These are phyloP conservation scores for Rhadinocentrus ornatus DNA, from an alignment of 2,797 vertebrate species.

Conservation along the genomic window DNA sequence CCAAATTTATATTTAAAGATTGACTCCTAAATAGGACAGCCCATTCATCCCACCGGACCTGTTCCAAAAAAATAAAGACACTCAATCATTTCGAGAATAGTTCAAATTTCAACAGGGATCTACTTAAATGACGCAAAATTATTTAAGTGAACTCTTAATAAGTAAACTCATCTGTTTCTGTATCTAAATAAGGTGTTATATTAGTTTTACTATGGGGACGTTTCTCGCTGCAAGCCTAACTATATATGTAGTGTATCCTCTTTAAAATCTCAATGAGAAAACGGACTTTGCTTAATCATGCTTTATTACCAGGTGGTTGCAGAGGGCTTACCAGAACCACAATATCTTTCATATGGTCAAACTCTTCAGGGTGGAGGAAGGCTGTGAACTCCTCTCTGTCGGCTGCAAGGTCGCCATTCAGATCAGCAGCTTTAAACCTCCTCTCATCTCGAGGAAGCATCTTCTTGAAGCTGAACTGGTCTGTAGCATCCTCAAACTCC, in stretches of 20 bases:
- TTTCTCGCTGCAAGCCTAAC: neutral
- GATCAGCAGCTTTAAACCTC: constrained; percentile 90
- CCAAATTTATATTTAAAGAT: constrained; percentile 77
- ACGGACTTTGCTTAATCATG: neutral
- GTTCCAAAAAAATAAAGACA: constrained; percentile 51
- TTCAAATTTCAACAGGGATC: constrained; percentile 55
- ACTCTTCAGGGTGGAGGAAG: constrained; percentile 97
- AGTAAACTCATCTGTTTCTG: constrained; percentile 19
- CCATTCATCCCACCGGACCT: constrained; percentile 57
- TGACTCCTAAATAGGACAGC: constrained; percentile 59
- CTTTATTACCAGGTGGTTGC: constrained; percentile 12
- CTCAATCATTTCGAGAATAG: constrained; percentile 45
- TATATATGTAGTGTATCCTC: neutral
- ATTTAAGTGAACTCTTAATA: constrained; percentile 17
- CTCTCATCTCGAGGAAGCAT: constrained; percentile 97
- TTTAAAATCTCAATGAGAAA: neutral
- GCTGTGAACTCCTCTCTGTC: constrained; percentile 95
- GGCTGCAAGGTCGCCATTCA: constrained; percentile 86
- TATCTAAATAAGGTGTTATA: constrained; percentile 22
- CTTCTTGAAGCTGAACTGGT: constrained; percentile 96
- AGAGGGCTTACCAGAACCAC: constrained; percentile 90
- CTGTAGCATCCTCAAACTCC: constrained; percentile 91
- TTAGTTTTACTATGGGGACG: neutral
- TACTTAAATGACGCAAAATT: constrained; percentile 44
- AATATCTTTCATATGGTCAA: constrained; percentile 96